Evolutionary conservation across 2,888 invertebrate genomes (phyloP).

Genomic region (Tiliacea aurago): DNA sequence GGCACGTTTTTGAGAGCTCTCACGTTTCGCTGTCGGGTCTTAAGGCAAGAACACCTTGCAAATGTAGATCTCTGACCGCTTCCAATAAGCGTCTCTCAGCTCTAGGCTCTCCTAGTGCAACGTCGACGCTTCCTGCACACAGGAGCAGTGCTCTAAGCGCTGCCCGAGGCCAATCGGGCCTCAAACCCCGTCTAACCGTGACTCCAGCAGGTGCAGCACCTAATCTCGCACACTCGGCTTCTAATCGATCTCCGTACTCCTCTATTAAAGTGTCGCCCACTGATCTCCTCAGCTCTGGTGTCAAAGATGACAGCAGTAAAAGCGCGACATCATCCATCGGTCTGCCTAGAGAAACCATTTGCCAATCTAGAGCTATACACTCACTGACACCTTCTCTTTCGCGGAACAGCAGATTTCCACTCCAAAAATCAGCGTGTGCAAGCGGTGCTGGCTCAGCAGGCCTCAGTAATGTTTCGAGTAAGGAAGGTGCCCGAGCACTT

Average conservation of each 20-base stretch:
- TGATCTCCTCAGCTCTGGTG: constrained; percentile 92
- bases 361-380: constrained; percentile 95
- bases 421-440: constrained; percentile 96
- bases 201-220: constrained; percentile 91
- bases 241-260: constrained; percentile 92
- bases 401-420: constrained; percentile 94
- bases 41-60: constrained; percentile 92
- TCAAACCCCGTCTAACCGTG: constrained; percentile 87
- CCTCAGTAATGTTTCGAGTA: constrained; percentile 93
- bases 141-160: constrained; percentile 94
- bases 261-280: constrained; percentile 92
- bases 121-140: constrained; percentile 95
- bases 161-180: constrained; percentile 92
- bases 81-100: constrained; percentile 94
- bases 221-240: constrained; percentile 90
- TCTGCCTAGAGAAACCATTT: constrained; percentile 95
- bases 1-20: constrained; percentile 75
- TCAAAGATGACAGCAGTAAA: constrained; percentile 93
- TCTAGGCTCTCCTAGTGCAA: constrained; percentile 94
- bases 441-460: constrained; percentile 94
- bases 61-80: constrained; percentile 93
- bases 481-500: constrained; percentile 92
- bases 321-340: constrained; percentile 95
- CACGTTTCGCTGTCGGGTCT: constrained; percentile 85
- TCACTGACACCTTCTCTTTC: constrained; percentile 88